Evolutionary conservation across 1,140 invertebrate species (phyloP).

Genomic region (Saccostrea glomerata): DNA sequence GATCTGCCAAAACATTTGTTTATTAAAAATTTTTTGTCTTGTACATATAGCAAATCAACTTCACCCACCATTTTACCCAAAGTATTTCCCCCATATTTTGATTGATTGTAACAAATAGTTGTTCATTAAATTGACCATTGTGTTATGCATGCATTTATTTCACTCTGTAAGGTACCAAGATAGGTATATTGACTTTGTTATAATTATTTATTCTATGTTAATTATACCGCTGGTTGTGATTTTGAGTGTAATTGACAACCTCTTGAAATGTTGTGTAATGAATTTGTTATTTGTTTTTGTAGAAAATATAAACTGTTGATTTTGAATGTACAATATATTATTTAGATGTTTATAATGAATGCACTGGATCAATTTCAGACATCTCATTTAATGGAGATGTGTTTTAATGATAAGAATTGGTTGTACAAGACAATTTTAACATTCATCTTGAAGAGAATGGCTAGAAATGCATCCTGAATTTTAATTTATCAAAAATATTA

Average conservation of each 20-base stretch:
- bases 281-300: constrained; percentile 17
- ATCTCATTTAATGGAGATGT: background rate
- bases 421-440: background rate
- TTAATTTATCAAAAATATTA: background rate
- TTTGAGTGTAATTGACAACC: background rate
- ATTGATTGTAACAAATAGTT: background rate
- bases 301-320: constrained; percentile 22
- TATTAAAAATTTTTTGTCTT: background rate
- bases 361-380: background rate
- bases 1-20: constrained; percentile 25
- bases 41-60: background rate
- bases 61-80: constrained; percentile 3
- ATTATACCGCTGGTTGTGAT: constrained; percentile 33
- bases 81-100: background rate
- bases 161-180: background rate
- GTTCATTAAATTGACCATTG: background rate
- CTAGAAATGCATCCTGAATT: background rate
- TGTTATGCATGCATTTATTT: constrained; percentile 24
- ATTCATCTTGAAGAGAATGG: background rate
- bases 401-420: background rate
- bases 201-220: constrained; percentile 31
- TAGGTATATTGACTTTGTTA: background rate
- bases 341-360: background rate
- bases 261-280: constrained; percentile 18
- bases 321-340: background rate